These are phyloP conservation scores for Gobiocypris rarus DNA, from an alignment of 2,113 vertebrate species.

Conservation along the genomic window DNA sequence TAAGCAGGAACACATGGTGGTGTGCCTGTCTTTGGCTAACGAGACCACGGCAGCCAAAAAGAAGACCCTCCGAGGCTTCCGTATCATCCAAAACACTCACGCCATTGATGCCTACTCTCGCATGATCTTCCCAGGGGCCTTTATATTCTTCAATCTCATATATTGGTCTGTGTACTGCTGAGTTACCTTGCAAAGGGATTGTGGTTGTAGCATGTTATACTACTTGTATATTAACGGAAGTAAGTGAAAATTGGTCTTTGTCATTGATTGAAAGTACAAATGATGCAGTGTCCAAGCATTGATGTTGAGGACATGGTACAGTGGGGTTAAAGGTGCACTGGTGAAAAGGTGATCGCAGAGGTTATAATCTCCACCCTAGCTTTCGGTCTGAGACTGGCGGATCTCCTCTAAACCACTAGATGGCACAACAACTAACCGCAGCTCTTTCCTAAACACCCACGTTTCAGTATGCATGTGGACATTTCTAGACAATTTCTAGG, in stretches of 20 bases:
- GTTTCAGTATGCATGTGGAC: too few species aligned
- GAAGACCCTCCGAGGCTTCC: constrained; percentile 80
- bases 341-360: too few species aligned
- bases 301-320: too few species aligned
- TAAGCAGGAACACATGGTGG: constrained; percentile 86
- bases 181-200: constrained; percentile 39
- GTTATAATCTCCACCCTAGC: too few species aligned
- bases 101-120: constrained; percentile 93
- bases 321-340: too few species aligned
- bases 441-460: too few species aligned
- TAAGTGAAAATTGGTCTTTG: background rate
- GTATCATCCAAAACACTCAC: constrained; percentile 90
- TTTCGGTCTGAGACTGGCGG: too few species aligned
- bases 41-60: constrained; percentile 81
- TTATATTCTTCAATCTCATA: constrained; percentile 95
- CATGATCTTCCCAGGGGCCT: constrained; percentile 91
- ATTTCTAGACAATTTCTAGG: too few species aligned
- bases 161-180: constrained; percentile 97
- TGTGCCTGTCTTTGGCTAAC: constrained; percentile 83
- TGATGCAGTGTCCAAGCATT: too few species aligned
- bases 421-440: too few species aligned
- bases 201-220: background rate
- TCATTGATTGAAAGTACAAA: background rate
- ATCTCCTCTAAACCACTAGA: too few species aligned
- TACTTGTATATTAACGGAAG: background rate